A percentile compares a stretch with the other conserved stretches of the same genome.
Evolutionary conservation across 2,113 vertebrate species (phyloP).

Genomic region (Lonchura striata): DNA sequence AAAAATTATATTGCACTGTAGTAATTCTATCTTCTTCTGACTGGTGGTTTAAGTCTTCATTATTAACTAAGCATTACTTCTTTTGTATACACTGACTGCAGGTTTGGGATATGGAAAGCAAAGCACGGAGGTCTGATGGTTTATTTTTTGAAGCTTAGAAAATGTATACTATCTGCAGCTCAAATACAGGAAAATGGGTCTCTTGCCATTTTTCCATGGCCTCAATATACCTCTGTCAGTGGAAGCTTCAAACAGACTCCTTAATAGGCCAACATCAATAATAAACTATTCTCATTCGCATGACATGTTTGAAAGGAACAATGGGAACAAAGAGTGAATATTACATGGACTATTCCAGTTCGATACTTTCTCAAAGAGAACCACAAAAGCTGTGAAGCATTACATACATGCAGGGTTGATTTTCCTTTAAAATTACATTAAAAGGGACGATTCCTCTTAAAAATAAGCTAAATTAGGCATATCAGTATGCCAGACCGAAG

Average conservation of each 20-base stretch:
- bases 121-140: not conserved
- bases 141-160: not conserved
- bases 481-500: not conserved
- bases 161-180: not conserved
- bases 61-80: not conserved
- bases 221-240: not conserved
- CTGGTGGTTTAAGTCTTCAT: not conserved
- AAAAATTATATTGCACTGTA: not conserved
- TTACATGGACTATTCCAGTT: not conserved
- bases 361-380: not conserved
- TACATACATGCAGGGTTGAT: not conserved
- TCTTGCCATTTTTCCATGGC: not conserved
- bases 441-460: not conserved
- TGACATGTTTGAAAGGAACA: conserved; percentile 7
- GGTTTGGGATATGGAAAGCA: not conserved
- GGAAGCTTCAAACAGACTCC: not conserved
- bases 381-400: not conserved
- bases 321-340: not conserved
- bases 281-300: not conserved
- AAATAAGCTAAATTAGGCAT: not conserved
- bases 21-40: not conserved
- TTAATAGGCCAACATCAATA: conserved; percentile 32
- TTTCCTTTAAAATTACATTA: not conserved
- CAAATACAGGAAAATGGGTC: not conserved
- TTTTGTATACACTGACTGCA: not conserved